Conservation (phyloP, 2,888 invertebrate genomes). For the Campoletis raptor region DNA sequence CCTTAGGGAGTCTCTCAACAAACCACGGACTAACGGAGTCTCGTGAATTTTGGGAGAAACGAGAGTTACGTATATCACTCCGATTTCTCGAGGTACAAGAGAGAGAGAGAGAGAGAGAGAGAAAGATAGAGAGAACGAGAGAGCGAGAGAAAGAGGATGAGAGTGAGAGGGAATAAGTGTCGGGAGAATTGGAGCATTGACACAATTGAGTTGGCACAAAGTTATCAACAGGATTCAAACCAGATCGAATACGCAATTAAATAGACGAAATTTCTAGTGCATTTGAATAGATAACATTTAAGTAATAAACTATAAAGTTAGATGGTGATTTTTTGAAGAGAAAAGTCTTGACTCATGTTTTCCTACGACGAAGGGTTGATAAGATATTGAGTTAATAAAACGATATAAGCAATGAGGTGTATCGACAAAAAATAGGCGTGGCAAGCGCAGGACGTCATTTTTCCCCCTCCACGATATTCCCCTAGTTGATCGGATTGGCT, state of each 20-base stretch:
- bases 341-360: background rate
- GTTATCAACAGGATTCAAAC: constrained; percentile 11
- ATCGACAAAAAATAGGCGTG: background rate
- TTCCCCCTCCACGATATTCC: no score
- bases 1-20: constrained; percentile 57
- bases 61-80: background rate
- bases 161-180: no score
- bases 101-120: background rate
- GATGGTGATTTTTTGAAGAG: background rate
- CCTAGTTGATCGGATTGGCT: background rate
- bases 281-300: background rate
- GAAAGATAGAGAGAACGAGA: background rate
- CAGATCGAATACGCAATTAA: constrained; percentile 4
- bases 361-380: background rate
- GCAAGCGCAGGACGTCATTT: background rate
- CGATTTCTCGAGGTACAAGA: constrained; percentile 12
- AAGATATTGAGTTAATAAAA: background rate
- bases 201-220: constrained; percentile 9
- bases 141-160: no score
- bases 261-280: background rate
- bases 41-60: constrained; percentile 29
- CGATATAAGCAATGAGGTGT: background rate
- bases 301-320: background rate
- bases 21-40: constrained; percentile 40
- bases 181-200: constrained; percentile 20